phyloP scores from a whole-genome alignment of 2,113 vertebrate genomes.

The Corydoras maculifer region DNA sequence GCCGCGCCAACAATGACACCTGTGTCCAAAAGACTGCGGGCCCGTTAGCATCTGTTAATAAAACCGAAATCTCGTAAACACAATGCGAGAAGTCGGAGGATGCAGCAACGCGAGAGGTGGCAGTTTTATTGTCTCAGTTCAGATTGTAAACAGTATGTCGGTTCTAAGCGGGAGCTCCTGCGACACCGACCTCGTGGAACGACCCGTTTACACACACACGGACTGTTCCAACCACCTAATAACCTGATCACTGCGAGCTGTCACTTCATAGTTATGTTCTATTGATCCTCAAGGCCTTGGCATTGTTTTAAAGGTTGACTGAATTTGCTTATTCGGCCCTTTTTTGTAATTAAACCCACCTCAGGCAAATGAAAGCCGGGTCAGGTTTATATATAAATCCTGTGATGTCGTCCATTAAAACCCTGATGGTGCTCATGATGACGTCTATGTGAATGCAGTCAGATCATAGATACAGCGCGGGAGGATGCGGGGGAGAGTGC shows the following conservation, averaged over 20 bases:
- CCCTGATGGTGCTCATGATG: no score
- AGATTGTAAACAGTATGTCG: constrained; percentile 21
- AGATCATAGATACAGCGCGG: no score
- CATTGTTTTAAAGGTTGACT: constrained; percentile 22
- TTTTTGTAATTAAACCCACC: no score
- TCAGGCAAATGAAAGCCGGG: no score
- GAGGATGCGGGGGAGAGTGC: no score
- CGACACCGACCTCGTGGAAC: neutral
- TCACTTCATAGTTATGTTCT: constrained; percentile 33
- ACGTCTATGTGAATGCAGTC: no score
- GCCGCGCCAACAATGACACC: neutral
- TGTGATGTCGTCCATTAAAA: no score
- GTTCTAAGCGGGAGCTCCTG: constrained; percentile 7
- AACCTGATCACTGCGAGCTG: constrained; percentile 41
- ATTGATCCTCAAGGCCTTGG: constrained; percentile 37
- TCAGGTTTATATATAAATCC: no score
- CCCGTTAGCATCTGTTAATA: constrained; percentile 8
- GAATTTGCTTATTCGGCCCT: no score
- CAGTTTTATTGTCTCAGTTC: constrained; percentile 17
- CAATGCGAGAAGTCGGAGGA: neutral
- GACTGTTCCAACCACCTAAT: constrained; percentile 33
- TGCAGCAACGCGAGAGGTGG: neutral
- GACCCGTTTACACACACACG: constrained; percentile 9
- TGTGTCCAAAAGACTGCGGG: neutral
- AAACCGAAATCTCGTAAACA: constrained; percentile 22